Percentiles rank a stretch among this genome's conserved stretches.
These are phyloP conservation scores for Myotis findleyi DNA, from an alignment of 2,797 vertebrate species.

Conservation along the genomic window DNA sequence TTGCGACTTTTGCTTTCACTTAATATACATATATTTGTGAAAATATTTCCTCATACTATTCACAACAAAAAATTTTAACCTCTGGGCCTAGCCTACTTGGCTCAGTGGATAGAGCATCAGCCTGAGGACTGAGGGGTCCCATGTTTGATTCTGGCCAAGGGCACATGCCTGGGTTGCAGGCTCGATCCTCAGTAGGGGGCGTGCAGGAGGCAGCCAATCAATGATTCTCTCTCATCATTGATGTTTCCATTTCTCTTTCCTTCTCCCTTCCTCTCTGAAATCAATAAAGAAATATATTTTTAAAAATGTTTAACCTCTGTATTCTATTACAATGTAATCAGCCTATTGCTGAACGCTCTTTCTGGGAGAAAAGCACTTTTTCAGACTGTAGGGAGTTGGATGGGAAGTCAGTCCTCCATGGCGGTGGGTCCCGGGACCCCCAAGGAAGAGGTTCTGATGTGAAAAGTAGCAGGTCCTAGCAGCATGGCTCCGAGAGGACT, in stretches of 20 bases:
- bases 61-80: neutral
- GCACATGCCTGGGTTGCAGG: too few species aligned
- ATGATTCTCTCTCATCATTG: too few species aligned
- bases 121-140: too few species aligned
- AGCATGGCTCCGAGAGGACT: neutral
- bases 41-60: conserved; percentile 7
- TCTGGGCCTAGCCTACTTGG: too few species aligned
- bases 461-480: neutral
- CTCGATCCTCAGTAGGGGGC: too few species aligned
- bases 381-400: neutral
- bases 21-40: neutral
- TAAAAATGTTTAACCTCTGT: neutral
- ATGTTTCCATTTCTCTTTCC: too few species aligned
- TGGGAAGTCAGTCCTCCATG: neutral
- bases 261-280: too few species aligned
- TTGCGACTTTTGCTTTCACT: conserved; percentile 15
- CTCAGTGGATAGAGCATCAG: too few species aligned
- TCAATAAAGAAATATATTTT: too few species aligned
- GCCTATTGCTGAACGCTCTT: neutral
- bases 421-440: neutral
- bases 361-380: neutral
- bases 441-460: neutral
- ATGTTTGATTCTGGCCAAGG: too few species aligned
- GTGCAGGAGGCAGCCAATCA: too few species aligned
- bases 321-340: neutral